These are phyloP conservation scores for Colletes collaris DNA, from an alignment of 2,888 invertebrate genomes.

Conservation along the genomic window DNA sequence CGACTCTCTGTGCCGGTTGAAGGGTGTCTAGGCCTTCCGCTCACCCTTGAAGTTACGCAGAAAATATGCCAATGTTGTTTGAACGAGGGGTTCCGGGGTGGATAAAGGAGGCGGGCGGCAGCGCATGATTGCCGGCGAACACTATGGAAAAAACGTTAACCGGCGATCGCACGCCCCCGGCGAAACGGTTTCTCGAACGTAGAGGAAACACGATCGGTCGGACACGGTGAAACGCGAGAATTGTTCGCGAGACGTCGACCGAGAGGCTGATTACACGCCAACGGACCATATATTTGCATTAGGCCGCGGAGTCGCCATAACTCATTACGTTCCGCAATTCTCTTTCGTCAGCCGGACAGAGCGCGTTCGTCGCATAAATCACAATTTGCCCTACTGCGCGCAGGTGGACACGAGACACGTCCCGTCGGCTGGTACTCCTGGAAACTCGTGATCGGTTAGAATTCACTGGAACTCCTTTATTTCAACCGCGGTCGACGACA, in stretches of 20 bases:
- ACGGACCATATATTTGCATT: constrained; percentile 68
- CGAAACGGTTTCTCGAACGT: not conserved
- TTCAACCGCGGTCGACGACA: no score
- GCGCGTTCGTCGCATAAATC: constrained; percentile 63
- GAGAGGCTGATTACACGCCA: constrained; percentile 60
- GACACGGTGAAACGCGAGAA: constrained; percentile 17
- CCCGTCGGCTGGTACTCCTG: constrained; percentile 38
- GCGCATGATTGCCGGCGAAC: constrained; percentile 22
- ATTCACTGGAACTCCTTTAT: no score
- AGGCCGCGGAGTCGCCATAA: constrained; percentile 60
- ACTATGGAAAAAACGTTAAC: constrained; percentile 32
- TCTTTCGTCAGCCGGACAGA: constrained; percentile 65
- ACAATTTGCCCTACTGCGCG: constrained; percentile 65
- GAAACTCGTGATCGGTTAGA: constrained; percentile 46
- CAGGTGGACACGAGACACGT: constrained; percentile 53
- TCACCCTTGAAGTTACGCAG: constrained; percentile 33
- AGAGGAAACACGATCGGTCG: constrained; percentile 28
- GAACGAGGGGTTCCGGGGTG: constrained; percentile 22
- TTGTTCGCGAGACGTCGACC: constrained; percentile 36
- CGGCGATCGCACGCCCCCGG: constrained; percentile 24
- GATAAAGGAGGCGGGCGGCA: constrained; percentile 18
- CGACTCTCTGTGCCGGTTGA: not conserved
- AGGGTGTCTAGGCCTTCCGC: constrained; percentile 31
- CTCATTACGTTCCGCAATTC: constrained; percentile 67
- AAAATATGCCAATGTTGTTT: constrained; percentile 55